A percentile compares a stretch with the other conserved stretches of the same genome.
Conservation (phyloP, 2,888 invertebrate species). For the Sturmia bella region DNA sequence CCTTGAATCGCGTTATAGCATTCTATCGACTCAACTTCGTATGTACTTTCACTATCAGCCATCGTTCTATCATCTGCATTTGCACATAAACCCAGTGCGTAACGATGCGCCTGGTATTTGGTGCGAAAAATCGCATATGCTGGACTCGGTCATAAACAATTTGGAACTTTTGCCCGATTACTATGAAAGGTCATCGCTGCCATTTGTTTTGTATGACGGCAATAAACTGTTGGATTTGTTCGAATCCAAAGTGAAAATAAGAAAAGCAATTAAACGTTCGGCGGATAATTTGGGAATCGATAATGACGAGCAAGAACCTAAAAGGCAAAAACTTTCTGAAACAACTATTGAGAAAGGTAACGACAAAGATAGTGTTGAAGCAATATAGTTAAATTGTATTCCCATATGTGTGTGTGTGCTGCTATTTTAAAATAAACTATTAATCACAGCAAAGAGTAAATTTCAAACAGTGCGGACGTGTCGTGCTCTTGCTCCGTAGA, state of each 20-base stretch:
- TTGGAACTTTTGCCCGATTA: conserved; percentile 91
- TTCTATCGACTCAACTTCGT: conserved; percentile 88
- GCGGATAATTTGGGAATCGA: conserved; percentile 2
- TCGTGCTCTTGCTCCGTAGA: too few species aligned
- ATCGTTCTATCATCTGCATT: conserved; percentile 97
- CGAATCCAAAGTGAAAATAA: conserved; percentile 76
- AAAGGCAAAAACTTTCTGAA: conserved; percentile 1
- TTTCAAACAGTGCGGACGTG: too few species aligned
- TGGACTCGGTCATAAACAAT: conserved; percentile 94
- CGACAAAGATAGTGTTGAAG: conserved; percentile 9
- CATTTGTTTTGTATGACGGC: conserved; percentile 90
- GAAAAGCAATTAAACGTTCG: conserved; percentile 38
- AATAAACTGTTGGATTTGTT: conserved; percentile 87
- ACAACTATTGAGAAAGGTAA: neutral
- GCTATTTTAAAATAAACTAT: too few species aligned
- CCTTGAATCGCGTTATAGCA: conserved; percentile 89
- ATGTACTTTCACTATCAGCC: conserved; percentile 98
- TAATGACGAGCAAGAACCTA: neutral
- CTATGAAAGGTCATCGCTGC: conserved; percentile 91
- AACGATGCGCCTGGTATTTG: conserved; percentile 92
- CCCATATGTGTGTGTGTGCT: neutral
- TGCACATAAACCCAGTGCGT: conserved; percentile 93
- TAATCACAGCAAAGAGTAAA: too few species aligned
- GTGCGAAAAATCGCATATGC: conserved; percentile 92
- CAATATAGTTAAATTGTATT: conserved; percentile 15